Evolutionary conservation across 2,888 invertebrate genomes (phyloP), one percentile per base, ranked within the genome.

Genomic region (Quadriops clusia): DNA sequence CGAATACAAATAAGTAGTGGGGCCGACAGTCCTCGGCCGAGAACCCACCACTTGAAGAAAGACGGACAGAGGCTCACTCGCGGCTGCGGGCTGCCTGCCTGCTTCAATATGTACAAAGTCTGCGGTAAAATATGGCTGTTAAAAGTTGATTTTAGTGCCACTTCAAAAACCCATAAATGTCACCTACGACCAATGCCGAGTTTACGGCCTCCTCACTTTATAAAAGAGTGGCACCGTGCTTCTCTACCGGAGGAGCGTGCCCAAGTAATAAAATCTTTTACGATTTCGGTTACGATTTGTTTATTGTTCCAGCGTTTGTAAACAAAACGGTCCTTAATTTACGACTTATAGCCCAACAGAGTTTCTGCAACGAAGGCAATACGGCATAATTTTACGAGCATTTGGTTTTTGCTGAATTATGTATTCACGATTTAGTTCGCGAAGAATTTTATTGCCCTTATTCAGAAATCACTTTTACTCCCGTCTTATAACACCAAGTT

Each of bases 91-190:
- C 34, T 33, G 36, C 34, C 34, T 35, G 40, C 41, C 39, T 42
- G 41, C 43, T 42, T 47, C 41, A 46, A 46, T 52, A 49, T 47
- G 45, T 44, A 49, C 47, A 48, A 43, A 45, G 43, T 44, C 44
- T 37, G 40, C 41, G 45, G 43, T 46, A 45, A 47, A 49, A 47
- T 51, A 53, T 61, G 64, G 65, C 56, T 58, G 64, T 66, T n/a
- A 65, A 51, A 65, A 61, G 63, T 55, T 57, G 60, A 63, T 67
- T 68, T 68, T 68, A 67, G 63, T 64, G 63, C 60, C 60, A 63
- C 66, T 68, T 66, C 64, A 65, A 63, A 60, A 65, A n/a, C 61
- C 65, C 65, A 64, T 67, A 67, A 67, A 68, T 61, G 68, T 68
- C 68, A 60, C 50, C 50, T 50, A 55, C 50, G 51, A 51, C 53